A percentile compares a stretch with the other conserved stretches of the same genome.
These are phyloP conservation scores for Uloborus diversus DNA, from an alignment of 1,140 invertebrate genomes.

Conservation along the genomic window DNA sequence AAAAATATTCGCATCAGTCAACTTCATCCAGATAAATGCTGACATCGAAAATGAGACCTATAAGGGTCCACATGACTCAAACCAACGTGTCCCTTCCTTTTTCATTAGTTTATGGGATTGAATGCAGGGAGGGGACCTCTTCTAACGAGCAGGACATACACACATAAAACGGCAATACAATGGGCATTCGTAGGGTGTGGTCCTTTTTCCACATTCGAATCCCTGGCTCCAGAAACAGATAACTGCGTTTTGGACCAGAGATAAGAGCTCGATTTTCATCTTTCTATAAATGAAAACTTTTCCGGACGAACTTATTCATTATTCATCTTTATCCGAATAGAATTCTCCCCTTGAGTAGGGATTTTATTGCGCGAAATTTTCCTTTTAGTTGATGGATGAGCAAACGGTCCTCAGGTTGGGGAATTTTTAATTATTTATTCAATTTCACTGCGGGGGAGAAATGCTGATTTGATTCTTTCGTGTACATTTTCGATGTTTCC, in stretches of 20 bases:
- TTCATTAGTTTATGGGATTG: constrained; percentile 44
- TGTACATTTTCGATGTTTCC: neutral
- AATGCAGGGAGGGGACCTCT: constrained; percentile 24
- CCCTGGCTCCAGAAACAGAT: constrained; percentile 31
- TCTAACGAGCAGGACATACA: constrained; percentile 29
- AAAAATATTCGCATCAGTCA: too few species aligned
- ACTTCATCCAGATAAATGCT: too few species aligned
- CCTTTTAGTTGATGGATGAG: too few species aligned
- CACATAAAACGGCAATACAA: constrained; percentile 23
- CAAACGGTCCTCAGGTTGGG: neutral
- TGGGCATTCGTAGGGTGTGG: constrained; percentile 10
- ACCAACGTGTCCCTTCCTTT: neutral
- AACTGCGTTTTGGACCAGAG: constrained; percentile 20
- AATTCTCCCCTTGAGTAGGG: too few species aligned
- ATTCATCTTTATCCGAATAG: constrained; percentile 22
- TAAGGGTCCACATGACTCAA: neutral
- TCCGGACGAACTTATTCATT: constrained; percentile 35
- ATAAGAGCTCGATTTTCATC: constrained; percentile 31
- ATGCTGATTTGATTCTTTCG: constrained; percentile 50
- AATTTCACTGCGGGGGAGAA: constrained; percentile 16
- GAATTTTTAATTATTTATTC: constrained; percentile 52
- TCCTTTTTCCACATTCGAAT: constrained; percentile 12
- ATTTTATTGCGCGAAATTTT: too few species aligned
- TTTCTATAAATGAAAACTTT: constrained; percentile 39
- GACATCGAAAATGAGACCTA: neutral